Conservation (phyloP, 2,888 invertebrate genomes). For the Stratiomys singularior region DNA sequence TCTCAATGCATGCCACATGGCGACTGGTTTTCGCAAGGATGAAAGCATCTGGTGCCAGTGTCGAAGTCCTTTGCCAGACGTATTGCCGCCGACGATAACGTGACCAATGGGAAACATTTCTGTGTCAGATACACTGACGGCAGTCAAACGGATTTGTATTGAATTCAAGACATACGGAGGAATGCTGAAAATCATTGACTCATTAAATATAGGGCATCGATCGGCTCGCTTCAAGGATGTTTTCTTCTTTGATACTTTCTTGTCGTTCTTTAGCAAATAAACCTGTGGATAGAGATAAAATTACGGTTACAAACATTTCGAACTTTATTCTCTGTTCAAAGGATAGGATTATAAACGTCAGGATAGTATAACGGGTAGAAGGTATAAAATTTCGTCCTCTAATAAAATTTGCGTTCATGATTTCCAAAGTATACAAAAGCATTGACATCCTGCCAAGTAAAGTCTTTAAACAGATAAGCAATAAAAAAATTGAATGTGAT, state of each 20-base stretch:
- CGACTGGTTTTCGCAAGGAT: constrained; percentile 80
- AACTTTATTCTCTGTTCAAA: too few relatives aligned
- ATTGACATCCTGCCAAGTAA: too few relatives aligned
- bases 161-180: constrained; percentile 77
- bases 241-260: constrained; percentile 84
- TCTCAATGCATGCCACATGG: constrained; percentile 85
- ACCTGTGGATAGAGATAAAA: constrained; percentile 66
- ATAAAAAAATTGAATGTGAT: too few relatives aligned
- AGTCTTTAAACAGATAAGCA: too few relatives aligned
- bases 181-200: constrained; percentile 85
- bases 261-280: constrained; percentile 81
- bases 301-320: neutral
- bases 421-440: too few relatives aligned
- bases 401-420: too few relatives aligned
- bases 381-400: too few relatives aligned
- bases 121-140: constrained; percentile 65
- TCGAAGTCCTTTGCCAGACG: constrained; percentile 75
- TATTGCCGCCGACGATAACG: constrained; percentile 79
- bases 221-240: constrained; percentile 80
- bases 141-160: constrained; percentile 78
- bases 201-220: constrained; percentile 82
- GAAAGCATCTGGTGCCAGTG: constrained; percentile 89
- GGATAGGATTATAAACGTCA: too few relatives aligned
- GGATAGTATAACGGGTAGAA: too few relatives aligned
- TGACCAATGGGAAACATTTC: constrained; percentile 79